These are phyloP conservation scores for Chromobotia macracanthus DNA, from an alignment of 2,797 vertebrate species.

Conservation along the genomic window DNA sequence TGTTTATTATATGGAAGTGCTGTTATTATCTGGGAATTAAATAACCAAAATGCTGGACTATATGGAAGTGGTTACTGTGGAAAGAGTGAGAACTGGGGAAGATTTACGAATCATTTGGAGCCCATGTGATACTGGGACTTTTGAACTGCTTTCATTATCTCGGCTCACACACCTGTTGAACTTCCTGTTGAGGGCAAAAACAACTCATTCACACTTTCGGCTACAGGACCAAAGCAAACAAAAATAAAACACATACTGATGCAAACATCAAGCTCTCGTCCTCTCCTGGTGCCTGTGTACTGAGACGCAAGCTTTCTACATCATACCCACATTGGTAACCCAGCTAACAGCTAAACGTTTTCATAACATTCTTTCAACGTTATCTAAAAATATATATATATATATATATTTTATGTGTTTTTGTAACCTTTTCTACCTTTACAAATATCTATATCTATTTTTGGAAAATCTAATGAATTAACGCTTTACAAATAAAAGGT, in stretches of 20 bases:
- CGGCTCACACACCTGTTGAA: constrained; percentile 13
- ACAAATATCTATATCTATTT: no score
- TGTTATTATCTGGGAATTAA: constrained; percentile 15
- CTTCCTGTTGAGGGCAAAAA: constrained; percentile 24
- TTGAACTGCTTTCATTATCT: constrained; percentile 18
- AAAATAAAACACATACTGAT: constrained; percentile 31
- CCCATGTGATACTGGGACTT: not conserved
- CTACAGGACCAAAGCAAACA: constrained; percentile 23
- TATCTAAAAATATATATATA: no score
- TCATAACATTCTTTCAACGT: no score
- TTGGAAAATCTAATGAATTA: no score
- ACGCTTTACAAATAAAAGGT: no score
- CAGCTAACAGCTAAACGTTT: no score
- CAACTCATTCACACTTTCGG: not conserved
- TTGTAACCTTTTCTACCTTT: no score
- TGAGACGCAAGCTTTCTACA: not conserved
- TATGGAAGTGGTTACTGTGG: constrained; percentile 4
- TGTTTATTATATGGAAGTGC: constrained; percentile 8
- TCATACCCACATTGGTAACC: not conserved
- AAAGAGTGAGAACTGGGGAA: not conserved
- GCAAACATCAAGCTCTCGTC: constrained; percentile 30
- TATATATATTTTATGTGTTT: no score
- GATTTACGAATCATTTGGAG: not conserved
- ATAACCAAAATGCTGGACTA: constrained; percentile 5
- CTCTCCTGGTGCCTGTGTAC: constrained; percentile 7